phyloP scores from a whole-genome alignment of 2,888 invertebrate genomes.

The Watsonalla cultraria region DNA sequence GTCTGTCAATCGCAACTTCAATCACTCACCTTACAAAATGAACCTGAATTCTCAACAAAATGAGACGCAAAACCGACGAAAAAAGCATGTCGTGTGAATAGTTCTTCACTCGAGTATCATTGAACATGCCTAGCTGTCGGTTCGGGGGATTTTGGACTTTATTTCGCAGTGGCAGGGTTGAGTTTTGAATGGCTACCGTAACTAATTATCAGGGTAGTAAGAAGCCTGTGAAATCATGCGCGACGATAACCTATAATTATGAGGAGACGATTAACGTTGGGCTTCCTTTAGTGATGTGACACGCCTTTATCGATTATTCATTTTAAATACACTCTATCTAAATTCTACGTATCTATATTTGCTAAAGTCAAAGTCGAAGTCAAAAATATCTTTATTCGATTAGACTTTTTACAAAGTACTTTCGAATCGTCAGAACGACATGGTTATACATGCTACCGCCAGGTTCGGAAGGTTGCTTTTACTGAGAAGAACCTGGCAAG shows the following conservation, averaged over 20 bases:
- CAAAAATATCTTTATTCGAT: too few relatives aligned
- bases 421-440: too few relatives aligned
- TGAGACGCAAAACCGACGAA: conserved; percentile 17
- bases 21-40: conserved; percentile 1
- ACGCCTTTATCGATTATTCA: conserved; percentile 8
- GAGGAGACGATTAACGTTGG: conserved; percentile 45
- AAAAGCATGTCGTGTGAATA: conserved; percentile 42
- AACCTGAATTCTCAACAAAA: conserved; percentile 21
- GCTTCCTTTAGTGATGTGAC: conserved; percentile 32
- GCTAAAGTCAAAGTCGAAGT: too few relatives aligned
- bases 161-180: conserved; percentile 9
- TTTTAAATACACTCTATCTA: not conserved
- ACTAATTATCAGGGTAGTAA: conserved; percentile 48
- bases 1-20: not conserved
- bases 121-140: conserved; percentile 26
- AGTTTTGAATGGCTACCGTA: conserved; percentile 12
- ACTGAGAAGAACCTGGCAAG: too few relatives aligned
- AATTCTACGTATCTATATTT: too few relatives aligned
- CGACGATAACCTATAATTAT: conserved; percentile 59
- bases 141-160: conserved; percentile 19
- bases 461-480: too few relatives aligned
- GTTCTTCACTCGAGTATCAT: conserved; percentile 47
- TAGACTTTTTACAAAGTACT: too few relatives aligned
- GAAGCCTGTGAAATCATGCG: conserved; percentile 58
- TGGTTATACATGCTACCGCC: too few relatives aligned